Evolutionary conservation across 2,888 invertebrate genomes (phyloP).

Genomic region (Camptogramma bilineatum): DNA sequence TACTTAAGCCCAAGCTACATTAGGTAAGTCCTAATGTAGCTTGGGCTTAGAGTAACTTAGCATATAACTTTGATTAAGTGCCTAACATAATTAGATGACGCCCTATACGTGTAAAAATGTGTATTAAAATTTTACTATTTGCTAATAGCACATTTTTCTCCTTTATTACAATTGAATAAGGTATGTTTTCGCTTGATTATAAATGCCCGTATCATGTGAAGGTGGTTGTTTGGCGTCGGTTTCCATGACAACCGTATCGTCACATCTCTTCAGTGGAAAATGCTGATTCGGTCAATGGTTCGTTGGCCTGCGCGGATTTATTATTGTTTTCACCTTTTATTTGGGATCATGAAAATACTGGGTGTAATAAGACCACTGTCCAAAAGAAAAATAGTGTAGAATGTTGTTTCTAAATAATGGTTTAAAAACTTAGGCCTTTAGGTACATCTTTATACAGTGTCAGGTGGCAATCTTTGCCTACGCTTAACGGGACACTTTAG

Average conservation of each 20-base stretch:
- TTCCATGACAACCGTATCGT: slow-evolving; percentile 73
- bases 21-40: too few species aligned
- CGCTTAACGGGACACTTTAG: too few species aligned
- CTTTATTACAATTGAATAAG: slow-evolving; percentile 2
- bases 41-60: not conserved
- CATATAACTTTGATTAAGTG: not conserved
- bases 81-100: not conserved
- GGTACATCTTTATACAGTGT: too few species aligned
- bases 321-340: slow-evolving; percentile 40
- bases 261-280: slow-evolving; percentile 67
- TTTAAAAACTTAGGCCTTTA: too few species aligned
- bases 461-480: too few species aligned
- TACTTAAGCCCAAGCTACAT: too few species aligned
- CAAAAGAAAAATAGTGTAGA: too few species aligned
- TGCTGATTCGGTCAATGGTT: slow-evolving; percentile 69
- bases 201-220: slow-evolving; percentile 31
- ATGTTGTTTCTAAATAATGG: too few species aligned
- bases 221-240: slow-evolving; percentile 64
- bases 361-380: not conserved
- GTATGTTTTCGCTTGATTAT: slow-evolving; percentile 20
- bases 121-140: not conserved
- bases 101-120: not conserved
- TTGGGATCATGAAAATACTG: not conserved
- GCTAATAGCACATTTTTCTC: slow-evolving; percentile 6
- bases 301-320: slow-evolving; percentile 65